Evolutionary conservation across 2,888 invertebrate species (phyloP), one percentile per base, ranked within the genome.

Genomic region (Saturnia japonica): DNA sequence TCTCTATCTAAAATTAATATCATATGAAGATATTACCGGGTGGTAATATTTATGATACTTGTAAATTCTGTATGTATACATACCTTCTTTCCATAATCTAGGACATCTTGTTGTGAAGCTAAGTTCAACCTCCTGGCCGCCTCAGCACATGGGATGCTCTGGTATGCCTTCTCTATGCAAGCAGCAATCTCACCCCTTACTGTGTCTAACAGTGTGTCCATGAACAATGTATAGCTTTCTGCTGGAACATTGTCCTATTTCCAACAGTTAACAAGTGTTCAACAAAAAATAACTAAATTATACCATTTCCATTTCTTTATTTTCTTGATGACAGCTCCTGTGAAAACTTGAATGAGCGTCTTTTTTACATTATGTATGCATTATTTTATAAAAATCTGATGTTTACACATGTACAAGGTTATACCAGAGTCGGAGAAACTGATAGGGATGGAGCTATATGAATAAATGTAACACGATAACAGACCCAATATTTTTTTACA

Each of bases 131-230:
- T 97, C 77, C 98, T 95, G 0, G 97, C 97, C 1, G 99, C 98
- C 87, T 99, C 99, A 72, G 95, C 95, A 8, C 97, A 94, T 0
- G 97, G 96, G 74, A 99, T 97, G 85, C 96, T 97, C 74, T 97
- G 97, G 88, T 99, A 99, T 0, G 99, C 99, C 86, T 98, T 99
- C 89, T 99, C 99, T 86, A 99, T 97, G 85, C 99, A 99, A 0
- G 97, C 97, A 0, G 98, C 99, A 76, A 99, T 99, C 92, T 99
- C 99, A 80, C 97, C 97, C 68, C 99, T 95, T 47, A 99, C 98
- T 0, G 99, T 99, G 80, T 99, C 97, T 68, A 99, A 90, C 22
- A 99, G 94, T 73, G 99, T 98, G 80, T 99, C 98, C 95, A 99
- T 99, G 89, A 99, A 99, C 80, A 98, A 97, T 74, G 97, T 98